These are phyloP conservation scores for Proterorhinus semilunaris DNA, from an alignment of 2,113 vertebrate species.

Conservation along the genomic window DNA sequence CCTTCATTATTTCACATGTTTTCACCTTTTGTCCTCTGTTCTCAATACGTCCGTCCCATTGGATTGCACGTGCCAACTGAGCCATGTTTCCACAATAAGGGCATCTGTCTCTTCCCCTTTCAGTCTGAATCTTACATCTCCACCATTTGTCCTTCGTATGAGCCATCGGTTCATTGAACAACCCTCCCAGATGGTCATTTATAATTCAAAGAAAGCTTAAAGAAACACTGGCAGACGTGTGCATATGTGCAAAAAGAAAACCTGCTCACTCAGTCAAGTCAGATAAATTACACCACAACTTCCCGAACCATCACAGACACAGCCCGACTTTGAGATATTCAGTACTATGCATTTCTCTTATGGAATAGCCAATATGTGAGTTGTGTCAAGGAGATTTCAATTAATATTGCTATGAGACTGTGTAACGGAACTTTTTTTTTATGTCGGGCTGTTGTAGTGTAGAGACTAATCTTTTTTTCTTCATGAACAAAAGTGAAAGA, in stretches of 20 bases:
- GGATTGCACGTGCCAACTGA: constrained; percentile 66
- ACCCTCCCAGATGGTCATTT: constrained; percentile 74
- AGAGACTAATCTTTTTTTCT: no score
- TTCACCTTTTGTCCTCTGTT: constrained; percentile 3
- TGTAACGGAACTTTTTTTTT: no score
- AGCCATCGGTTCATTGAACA: constrained; percentile 38
- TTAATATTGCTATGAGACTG: no score
- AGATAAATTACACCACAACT: not conserved
- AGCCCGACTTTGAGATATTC: not conserved
- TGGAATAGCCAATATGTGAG: no score
- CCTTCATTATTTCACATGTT: not conserved
- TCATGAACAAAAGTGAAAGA: no score
- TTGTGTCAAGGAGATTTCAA: no score
- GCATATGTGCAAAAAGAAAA: constrained; percentile 42
- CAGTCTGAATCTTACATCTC: not conserved
- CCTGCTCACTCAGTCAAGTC: not conserved
- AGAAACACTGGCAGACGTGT: constrained; percentile 62
- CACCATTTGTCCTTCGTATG: constrained; percentile 5
- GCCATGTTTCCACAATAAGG: constrained; percentile 65
- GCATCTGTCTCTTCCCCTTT: constrained; percentile 54
- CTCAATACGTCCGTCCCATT: constrained; percentile 30
- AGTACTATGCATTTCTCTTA: no score
- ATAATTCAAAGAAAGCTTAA: constrained; percentile 70
- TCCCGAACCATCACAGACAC: not conserved
- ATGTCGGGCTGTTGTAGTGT: no score